Conservation (phyloP, 1,140 invertebrate genomes). For the Galendromus occidentalis region DNA sequence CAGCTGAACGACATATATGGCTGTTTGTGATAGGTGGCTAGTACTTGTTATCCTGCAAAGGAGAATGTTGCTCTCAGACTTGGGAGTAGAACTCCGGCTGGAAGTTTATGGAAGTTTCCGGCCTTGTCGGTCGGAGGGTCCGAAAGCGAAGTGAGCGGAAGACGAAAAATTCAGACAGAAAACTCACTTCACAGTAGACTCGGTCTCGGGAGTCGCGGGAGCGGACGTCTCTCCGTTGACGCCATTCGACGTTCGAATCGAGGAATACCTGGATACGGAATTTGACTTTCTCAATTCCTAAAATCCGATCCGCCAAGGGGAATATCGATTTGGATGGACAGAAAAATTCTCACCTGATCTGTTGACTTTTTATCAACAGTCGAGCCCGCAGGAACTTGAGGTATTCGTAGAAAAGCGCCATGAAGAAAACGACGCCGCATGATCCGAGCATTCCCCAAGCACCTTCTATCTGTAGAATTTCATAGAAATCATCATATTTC, state of each 20-base stretch:
- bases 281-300: too few species aligned
- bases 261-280: too few species aligned
- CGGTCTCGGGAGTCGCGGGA: too few species aligned
- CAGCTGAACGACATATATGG: slow-evolving; percentile 70
- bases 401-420: slow-evolving; percentile 68
- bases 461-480: not conserved
- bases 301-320: too few species aligned
- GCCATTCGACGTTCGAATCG: too few species aligned
- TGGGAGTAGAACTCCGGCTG: not conserved
- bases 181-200: not conserved
- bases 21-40: slow-evolving; percentile 59
- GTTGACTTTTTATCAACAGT: not conserved
- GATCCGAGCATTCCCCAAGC: slow-evolving; percentile 46
- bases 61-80: slow-evolving; percentile 26
- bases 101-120: not conserved
- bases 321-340: too few species aligned
- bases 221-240: too few species aligned
- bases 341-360: too few species aligned
- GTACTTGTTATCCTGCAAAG: slow-evolving; percentile 38
- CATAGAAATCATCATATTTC: not conserved
- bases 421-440: slow-evolving; percentile 60
- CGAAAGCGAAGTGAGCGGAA: not conserved
- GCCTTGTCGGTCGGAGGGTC: not conserved
- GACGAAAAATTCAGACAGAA: not conserved
- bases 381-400: slow-evolving; percentile 56